Percentiles rank a stretch among this genome's conserved stretches.
Evolutionary conservation across 2,797 vertebrate genomes (phyloP).

Genomic region (Nyctibius grandis): DNA sequence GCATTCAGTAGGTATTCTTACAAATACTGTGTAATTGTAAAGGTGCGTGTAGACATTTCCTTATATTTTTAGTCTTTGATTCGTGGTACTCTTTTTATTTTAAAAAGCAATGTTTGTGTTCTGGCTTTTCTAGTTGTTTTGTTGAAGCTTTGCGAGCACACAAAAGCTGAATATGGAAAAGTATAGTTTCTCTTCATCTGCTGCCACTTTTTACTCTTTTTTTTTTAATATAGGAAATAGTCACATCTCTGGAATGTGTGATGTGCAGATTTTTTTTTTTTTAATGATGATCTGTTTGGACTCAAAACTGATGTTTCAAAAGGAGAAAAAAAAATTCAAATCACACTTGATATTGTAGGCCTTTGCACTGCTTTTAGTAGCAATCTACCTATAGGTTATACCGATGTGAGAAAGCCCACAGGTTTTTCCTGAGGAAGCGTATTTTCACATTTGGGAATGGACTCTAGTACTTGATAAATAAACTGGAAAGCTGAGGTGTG

Average conservation of each 20-base stretch:
- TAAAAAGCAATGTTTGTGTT: neutral
- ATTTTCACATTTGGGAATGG: neutral
- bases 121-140: neutral
- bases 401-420: neutral
- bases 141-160: neutral
- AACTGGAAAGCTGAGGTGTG: neutral
- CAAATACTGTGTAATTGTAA: neutral
- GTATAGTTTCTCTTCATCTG: neutral
- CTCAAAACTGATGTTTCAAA: neutral
- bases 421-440: neutral
- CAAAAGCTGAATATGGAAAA: neutral
- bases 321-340: neutral
- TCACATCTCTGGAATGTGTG: neutral
- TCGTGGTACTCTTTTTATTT: neutral
- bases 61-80: neutral
- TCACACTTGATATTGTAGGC: neutral
- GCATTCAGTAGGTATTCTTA: accelerated
- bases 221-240: neutral
- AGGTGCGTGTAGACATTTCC: neutral
- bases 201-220: neutral
- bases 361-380: neutral
- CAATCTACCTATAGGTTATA: neutral
- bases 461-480: neutral
- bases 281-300: neutral
- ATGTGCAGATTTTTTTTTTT: neutral